These are phyloP conservation scores for Mobula birostris DNA, from an alignment of 2,113 vertebrate genomes.

Conservation along the genomic window DNA sequence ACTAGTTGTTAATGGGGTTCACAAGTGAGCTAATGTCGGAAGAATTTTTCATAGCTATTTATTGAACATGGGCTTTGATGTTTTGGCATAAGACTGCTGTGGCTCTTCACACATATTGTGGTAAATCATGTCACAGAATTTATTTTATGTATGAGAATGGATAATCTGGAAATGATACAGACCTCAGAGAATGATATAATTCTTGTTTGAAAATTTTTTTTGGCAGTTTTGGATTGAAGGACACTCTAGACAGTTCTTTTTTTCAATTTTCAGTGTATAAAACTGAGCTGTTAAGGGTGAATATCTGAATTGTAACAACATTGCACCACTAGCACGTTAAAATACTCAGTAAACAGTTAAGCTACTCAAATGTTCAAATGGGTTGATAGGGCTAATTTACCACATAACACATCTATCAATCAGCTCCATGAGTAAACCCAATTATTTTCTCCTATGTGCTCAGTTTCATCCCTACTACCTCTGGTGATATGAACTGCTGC, in stretches of 20 bases:
- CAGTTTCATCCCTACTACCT: background rate
- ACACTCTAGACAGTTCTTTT: background rate
- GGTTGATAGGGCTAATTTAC: background rate
- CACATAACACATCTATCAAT: background rate
- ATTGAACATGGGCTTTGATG: background rate
- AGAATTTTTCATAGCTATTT: slow-evolving; percentile 7
- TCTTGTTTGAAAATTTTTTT: background rate
- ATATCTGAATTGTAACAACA: background rate
- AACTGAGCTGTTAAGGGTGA: background rate
- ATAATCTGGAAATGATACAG: background rate
- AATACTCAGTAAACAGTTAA: background rate
- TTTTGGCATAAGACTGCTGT: background rate
- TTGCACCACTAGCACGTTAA: background rate
- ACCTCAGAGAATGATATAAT: background rate
- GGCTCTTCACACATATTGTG: background rate
- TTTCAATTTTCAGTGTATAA: background rate
- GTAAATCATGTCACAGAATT: background rate
- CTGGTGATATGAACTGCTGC: too few species aligned
- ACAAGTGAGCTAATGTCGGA: background rate
- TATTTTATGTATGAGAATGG: background rate
- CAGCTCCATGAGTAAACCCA: too few species aligned
- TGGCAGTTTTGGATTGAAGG: background rate
- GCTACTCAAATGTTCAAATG: background rate
- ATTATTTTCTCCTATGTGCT: background rate
- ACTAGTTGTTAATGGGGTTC: background rate